Evolutionary conservation across 2,888 invertebrate genomes (phyloP), one percentile per base, ranked within the genome.

Genomic region (Drosophila limbata): DNA sequence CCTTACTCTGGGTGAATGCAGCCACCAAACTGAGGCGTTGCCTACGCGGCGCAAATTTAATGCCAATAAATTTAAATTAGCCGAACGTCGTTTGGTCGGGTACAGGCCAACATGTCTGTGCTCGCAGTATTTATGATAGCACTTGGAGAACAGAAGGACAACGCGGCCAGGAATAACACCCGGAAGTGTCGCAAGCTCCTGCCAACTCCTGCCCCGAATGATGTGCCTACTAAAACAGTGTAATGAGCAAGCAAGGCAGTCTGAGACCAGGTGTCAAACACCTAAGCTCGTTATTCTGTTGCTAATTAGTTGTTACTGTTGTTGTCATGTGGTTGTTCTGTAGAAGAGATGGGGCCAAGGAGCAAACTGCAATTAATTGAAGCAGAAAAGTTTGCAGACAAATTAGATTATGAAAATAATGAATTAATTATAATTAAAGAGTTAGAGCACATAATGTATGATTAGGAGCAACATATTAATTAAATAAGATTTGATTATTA

Each of bases 51-150:
- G 68, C 68, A 87, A 84, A 88, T 89, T 86, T 83, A 63, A 88
- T 86, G 84, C 81, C 89, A 86, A 86, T 86, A 86, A 86, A 86
- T 86, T 86, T 83, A 86, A 88, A 86, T 86, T 86, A 86, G 88
- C 79, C 65, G 48, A 79, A 69, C 66, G 72, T 76, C 69, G 72
- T 57, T 76, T 75, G 63, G 64, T 56, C 67, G 48, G 61, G 50
- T 63, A 48, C 69, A 63, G 77, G 62, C 65, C 63, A 73, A 67
- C 73, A 73, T 74, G 82, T 87, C 82, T 84, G 79, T 39, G 52
- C 65, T 60, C 52, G 61, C 70, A 79, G 72, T 89, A 89, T 89
- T 89, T 88, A 84, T 89, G 89, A 82, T 69, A 74, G 76, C 84
- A 68, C 64, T 60, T 52, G 57, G 61, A 48, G 35, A 25, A 28